Base-by-base conservation (phyloP, 2,113 vertebrate species). In the Gyps fulvus region DNA sequence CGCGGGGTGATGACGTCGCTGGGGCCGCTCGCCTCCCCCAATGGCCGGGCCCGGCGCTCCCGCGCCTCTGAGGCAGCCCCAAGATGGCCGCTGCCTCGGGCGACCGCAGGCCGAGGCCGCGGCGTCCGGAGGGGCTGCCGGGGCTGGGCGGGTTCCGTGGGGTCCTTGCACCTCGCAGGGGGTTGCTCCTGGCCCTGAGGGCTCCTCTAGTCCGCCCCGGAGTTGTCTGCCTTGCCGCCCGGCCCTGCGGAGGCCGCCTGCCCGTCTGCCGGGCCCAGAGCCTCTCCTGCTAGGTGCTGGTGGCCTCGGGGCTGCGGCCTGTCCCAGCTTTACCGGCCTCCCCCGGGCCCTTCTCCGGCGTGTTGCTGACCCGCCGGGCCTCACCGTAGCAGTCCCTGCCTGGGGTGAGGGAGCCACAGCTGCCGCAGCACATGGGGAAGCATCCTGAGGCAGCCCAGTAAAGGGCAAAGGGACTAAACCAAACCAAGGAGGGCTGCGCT, bases 21-120 rank as follows among this genome's bases (percentile, higher is more conserved):
- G 16, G 14, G 45, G 9, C 78, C 16, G n/a, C 57, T 73, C 74
- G 4, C 47, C 50, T 84, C 38, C 57, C 57, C 83, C 79, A 84
- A 58, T 81, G 45, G 74, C 63, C 8, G 36, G 32, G 59, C 59
- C 10, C 47, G 11, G 20, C 15, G 29, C 72, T 91, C 89, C 66
- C 47, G 72, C 66, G 40, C 66, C 72, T 7, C 45, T 0, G 25
- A n/a, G 45, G 88, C 47, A 47, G 82, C 16, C 3, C 7, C 65
- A 71, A 43, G 3, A 87, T 92, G 86, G 94, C 76, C 1, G 82
- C 50, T 9, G 29, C 2, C 2, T 1, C 11, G 16, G 14, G 11
- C 1, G 1, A 49, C 1, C 2, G 0, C 0, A 2, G 74, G 21
- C 58, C 20, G 81, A 49, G 22, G 43, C 3, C 0, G 70, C 2